Evolutionary conservation across 2,113 vertebrate genomes (phyloP), one percentile per base, ranked within the genome.

Genomic region (Dermatemys mawii): DNA sequence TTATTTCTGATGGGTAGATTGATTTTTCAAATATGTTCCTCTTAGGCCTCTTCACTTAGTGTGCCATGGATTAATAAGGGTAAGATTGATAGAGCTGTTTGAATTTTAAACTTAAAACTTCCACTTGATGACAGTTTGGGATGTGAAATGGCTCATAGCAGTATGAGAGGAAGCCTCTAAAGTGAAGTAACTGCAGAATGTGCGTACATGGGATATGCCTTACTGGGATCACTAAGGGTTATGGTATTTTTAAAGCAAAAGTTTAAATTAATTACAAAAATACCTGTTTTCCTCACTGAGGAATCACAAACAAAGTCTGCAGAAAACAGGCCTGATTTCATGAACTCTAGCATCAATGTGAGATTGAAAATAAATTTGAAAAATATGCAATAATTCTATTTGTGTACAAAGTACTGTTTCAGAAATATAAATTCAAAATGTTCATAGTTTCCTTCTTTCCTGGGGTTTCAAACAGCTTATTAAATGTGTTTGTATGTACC

Each of bases 351-450:
- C 96, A 95, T 97, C 96, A 96, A 96, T 94, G 94, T 96, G 93
- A 94, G 93, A 94, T 96, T 93, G 94, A 95, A 96, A 97, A 95
- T 93, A 96, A 96, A 95, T 96, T 88, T 97, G 89, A 95, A 96
- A 95, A 96, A 96, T 98, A 97, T 96, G 97, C 97, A 98, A 97
- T 98, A 97, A 97, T 92, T 84, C 75, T 90, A 63, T 95, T 97
- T 95, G 51, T 97, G 44, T 54, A 90, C 90, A 94, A 94, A 88
- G 95, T 97, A 97, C 96, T 95, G 51, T 94, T 94, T 93, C 84
- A 92, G 84, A 76, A 89, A 53, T 75, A 70, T 92, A 50, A 51
- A 35, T 55, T 83, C 82, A 79, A 90, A 78, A 27, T 83, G 32
- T 96, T 91, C 82, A 92, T 97, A 81, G 80, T 94, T 97, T 93